Evolutionary conservation across 2,888 invertebrate genomes (phyloP).

Genomic region (Drosophila phalerata): DNA sequence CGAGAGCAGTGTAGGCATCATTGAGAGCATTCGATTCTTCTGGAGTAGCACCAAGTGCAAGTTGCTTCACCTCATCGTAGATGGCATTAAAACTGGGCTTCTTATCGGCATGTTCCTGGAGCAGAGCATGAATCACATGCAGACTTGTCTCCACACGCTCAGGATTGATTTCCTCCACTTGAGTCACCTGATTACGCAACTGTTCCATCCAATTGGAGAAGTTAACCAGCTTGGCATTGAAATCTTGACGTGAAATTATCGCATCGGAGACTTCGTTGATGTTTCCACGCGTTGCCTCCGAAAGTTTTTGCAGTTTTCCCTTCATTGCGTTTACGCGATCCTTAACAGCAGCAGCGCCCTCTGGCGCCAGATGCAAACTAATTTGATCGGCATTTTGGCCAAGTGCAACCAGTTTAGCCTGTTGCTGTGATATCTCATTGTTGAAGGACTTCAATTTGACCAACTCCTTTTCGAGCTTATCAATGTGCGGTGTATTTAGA

Average conservation of each 20-base stretch:
- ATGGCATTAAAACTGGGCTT: slow-evolving; percentile 92
- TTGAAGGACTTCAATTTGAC: slow-evolving; percentile 92
- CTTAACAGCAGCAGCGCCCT: slow-evolving; percentile 91
- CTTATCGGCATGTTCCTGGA: slow-evolving; percentile 94
- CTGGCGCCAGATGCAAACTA: slow-evolving; percentile 91
- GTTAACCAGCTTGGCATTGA: slow-evolving; percentile 91
- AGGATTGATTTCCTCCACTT: slow-evolving; percentile 92
- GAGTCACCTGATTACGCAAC: slow-evolving; percentile 89
- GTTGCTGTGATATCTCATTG: slow-evolving; percentile 94
- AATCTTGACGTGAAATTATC: slow-evolving; percentile 93
- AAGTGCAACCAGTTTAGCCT: slow-evolving; percentile 92
- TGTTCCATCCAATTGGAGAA: slow-evolving; percentile 93
- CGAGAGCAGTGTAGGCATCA: slow-evolving; percentile 91
- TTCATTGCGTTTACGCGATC: slow-evolving; percentile 91
- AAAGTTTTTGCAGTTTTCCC: slow-evolving; percentile 90
- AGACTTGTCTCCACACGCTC: slow-evolving; percentile 93
- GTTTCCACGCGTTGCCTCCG: slow-evolving; percentile 91
- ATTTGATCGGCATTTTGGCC: slow-evolving; percentile 93
- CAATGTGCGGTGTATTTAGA: slow-evolving; percentile 90
- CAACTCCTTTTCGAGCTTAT: slow-evolving; percentile 91
- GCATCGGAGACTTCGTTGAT: slow-evolving; percentile 93
- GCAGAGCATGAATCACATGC: slow-evolving; percentile 91
- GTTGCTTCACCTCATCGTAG: slow-evolving; percentile 93
- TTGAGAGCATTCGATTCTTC: slow-evolving; percentile 91
- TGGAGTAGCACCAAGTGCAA: slow-evolving; percentile 90